A percentile compares a stretch with the other conserved stretches of the same genome.
Evolutionary conservation across 2,888 invertebrate species (phyloP).

Genomic region (Epinotia nisella): DNA sequence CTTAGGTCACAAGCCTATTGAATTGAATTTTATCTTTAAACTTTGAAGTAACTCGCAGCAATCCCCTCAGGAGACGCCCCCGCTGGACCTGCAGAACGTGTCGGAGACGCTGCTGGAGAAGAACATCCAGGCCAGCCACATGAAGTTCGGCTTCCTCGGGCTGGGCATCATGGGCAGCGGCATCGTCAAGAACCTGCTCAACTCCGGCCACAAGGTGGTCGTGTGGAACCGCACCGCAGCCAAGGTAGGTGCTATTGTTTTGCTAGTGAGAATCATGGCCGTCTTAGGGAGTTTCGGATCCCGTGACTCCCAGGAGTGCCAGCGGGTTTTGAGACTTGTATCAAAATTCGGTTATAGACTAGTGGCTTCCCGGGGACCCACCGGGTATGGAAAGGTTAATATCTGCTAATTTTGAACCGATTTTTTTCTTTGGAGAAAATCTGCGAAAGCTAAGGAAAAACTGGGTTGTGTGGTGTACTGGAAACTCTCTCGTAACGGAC

Average conservation of each 20-base stretch:
- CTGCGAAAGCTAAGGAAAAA: too few species aligned
- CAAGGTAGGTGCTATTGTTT: constrained; percentile 88
- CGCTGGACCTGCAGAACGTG: constrained; percentile 90
- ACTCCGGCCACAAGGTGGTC: constrained; percentile 96
- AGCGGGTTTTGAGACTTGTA: too few species aligned
- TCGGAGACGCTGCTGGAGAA: constrained; percentile 92
- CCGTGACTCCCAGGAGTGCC: too few species aligned
- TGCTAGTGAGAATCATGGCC: not conserved
- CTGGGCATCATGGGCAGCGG: constrained; percentile 98
- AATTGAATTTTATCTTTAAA: not conserved
- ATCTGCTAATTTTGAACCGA: too few species aligned
- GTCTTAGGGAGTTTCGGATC: too few species aligned
- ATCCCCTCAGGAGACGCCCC: constrained; percentile 87
- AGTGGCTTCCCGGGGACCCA: too few species aligned
- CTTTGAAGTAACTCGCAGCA: not conserved
- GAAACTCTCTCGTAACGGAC: too few species aligned
- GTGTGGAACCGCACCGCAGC: constrained; percentile 97
- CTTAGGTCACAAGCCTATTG: too few species aligned
- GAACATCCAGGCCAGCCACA: constrained; percentile 92
- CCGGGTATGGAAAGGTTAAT: too few species aligned
- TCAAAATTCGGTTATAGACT: too few species aligned
- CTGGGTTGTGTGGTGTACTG: too few species aligned
- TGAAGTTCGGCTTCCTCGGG: constrained; percentile 97
- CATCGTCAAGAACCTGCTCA: constrained; percentile 96
- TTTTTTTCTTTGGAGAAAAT: too few species aligned